Base-by-base conservation (phyloP, 2,888 invertebrate genomes). In the Deilephila porcellus region DNA sequence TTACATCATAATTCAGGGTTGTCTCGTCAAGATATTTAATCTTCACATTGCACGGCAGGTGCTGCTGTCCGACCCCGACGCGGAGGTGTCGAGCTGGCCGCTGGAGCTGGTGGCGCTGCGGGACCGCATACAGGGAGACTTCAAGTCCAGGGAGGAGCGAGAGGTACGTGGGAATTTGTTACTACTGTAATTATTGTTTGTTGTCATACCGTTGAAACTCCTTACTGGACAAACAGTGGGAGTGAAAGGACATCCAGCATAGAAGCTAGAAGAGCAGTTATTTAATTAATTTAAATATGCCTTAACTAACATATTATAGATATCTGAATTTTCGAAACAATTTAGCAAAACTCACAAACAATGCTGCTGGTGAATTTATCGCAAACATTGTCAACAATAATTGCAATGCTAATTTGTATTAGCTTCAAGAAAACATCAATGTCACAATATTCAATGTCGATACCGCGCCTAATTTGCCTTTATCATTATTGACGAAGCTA, bases 71-170 rank as follows among this genome's bases (percentile, higher is more conserved):
- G 96, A 96, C 83, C 96, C 97, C 34, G 95, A 95, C 76, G 96
- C 96, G 73, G 96, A 96, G 85, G 96, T 96, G 88, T 96, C 97
- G 73, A 95, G 95, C 84, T 97, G 97, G 97, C 97, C 97, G 60
- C 90, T 96, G 76, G 97, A 97, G 91, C 93, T 97, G 79, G 94
- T 97, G 72, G 95, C 97, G 78, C 90, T 97, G 60, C 93, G 97
- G 20, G 96, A 97, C 90, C 96, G 96, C 91, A 97, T 97, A 77
- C 96, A 97, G 73, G 96, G 96, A 32, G 96, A 96, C 85, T 96
- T 83, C 75, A 85, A 80, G 74, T 74, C 87, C 37, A 95, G 94
- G 60, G 94, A 95, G 76, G 95, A 95, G 76, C 94, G 94, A 64
- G 97, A 97, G 95, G 95, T 97, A 59, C 82, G 90, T 72, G 60